Evolutionary conservation across 2,888 invertebrate genomes (phyloP).

Genomic region (Oxystoma pomonae): DNA sequence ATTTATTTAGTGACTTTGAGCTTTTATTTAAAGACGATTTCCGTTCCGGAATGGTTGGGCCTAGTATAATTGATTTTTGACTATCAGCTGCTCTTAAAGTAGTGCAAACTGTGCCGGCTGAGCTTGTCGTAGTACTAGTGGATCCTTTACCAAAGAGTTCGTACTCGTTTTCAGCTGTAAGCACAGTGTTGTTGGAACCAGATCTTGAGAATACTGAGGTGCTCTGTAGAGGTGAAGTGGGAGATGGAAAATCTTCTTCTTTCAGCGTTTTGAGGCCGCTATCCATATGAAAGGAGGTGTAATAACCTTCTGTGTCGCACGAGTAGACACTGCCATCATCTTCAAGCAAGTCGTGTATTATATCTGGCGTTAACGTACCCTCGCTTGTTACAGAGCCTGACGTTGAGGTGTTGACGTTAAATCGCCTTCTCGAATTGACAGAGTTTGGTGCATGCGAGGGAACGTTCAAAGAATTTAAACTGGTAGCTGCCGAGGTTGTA

Average conservation of each 20-base stretch:
- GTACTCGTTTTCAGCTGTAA: constrained; percentile 81
- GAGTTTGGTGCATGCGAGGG: constrained; percentile 55
- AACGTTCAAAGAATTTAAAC: constrained; percentile 63
- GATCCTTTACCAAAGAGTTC: constrained; percentile 89
- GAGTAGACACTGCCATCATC: constrained; percentile 90
- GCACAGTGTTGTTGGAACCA: constrained; percentile 61
- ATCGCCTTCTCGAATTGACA: constrained; percentile 62
- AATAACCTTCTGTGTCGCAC: constrained; percentile 96
- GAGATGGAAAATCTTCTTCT: constrained; percentile 70
- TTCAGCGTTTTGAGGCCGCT: constrained; percentile 84
- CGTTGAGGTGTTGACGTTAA: constrained; percentile 66
- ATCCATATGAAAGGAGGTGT: constrained; percentile 96
- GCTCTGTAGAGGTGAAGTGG: constrained; percentile 68
- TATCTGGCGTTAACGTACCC: constrained; percentile 79
- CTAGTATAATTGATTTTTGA: constrained; percentile 58
- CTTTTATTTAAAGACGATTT: constrained; percentile 67
- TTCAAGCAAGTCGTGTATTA: constrained; percentile 74
- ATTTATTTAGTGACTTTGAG: constrained; percentile 43
- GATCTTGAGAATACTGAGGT: constrained; percentile 67
- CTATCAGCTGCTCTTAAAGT: constrained; percentile 69
- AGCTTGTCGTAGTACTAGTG: constrained; percentile 86
- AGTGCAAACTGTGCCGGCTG: constrained; percentile 86
- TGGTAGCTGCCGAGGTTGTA: constrained; percentile 63
- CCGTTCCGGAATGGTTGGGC: constrained; percentile 78
- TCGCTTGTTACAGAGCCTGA: constrained; percentile 82